A percentile compares a stretch with the other conserved stretches of the same genome.
Evolutionary conservation across 1,140 invertebrate genomes (phyloP).

Genomic region (Dinoponera quadriceps): DNA sequence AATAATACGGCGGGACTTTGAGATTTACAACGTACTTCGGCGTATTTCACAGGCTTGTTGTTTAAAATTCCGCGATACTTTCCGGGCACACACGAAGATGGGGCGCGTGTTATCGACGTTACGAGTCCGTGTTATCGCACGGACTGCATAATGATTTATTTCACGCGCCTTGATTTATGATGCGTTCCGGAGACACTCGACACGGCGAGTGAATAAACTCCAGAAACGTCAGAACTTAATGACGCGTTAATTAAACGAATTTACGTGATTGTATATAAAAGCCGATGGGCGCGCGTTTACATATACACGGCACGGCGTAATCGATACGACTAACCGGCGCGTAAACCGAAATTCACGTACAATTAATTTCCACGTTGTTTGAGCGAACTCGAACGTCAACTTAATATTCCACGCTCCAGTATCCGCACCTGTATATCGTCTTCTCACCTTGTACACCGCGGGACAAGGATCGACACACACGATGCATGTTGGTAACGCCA

Average conservation of each 20-base stretch:
- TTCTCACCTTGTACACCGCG: slow-evolving; percentile 43
- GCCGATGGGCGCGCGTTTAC: too few species aligned
- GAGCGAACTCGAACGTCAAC: slow-evolving; percentile 38
- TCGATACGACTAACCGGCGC: background rate
- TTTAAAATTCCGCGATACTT: slow-evolving; percentile 39
- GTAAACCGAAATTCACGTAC: slow-evolving; percentile 17
- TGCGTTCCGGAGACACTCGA: too few species aligned
- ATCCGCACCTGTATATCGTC: slow-evolving; percentile 34
- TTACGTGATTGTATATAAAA: background rate
- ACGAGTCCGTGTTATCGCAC: slow-evolving; percentile 8
- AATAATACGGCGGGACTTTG: slow-evolving; percentile 42
- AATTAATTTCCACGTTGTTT: slow-evolving; percentile 32
- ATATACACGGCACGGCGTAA: too few species aligned
- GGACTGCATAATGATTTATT: background rate
- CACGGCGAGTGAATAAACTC: background rate
- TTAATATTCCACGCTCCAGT: slow-evolving; percentile 51
- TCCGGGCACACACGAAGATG: slow-evolving; percentile 1
- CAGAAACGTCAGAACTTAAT: background rate
- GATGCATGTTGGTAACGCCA: slow-evolving; percentile 14
- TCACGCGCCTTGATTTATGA: background rate
- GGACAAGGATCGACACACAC: slow-evolving; percentile 50
- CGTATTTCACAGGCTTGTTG: slow-evolving; percentile 40
- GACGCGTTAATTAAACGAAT: background rate
- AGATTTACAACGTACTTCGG: slow-evolving; percentile 25
- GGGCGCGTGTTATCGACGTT: slow-evolving; percentile 19